Base-by-base conservation (phyloP, 2,113 vertebrate species). In the Tenrec ecaudatus region DNA sequence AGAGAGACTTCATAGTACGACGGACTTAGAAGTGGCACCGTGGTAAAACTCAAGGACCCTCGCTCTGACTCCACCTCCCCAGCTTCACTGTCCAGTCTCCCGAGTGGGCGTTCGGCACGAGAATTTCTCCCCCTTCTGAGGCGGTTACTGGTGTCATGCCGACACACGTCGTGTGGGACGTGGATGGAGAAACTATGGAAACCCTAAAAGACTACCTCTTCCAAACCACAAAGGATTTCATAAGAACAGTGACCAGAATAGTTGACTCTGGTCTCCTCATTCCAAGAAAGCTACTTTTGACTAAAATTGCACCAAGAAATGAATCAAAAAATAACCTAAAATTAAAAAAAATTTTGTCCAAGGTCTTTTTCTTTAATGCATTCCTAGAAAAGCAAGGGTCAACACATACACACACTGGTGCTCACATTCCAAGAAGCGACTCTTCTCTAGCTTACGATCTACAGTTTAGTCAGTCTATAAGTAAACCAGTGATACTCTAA, bases 281-380 rank as follows among this genome's bases (percentile, higher is more conserved):
- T 93, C 85, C 93, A 94, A 91, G 79, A 97, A 95, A 95, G 53
- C 16, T 40, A 96, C 66, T 89, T 94, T 93, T 96, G 79, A 96
- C 89, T 89, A 96, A 94, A 96, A 93, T 47, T 88, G 76, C 53
- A 69, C 57, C 68, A 94, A 94, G 40, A 20, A 82, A 94, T 84
- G 53, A 85, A 36, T 64, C 36, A 86, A 96, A 23, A 75, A 82
- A 73, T 89, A 71, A 73, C 33, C 22, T 38, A 36, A 66, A 66
- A n/a, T n/a, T n/a, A 66, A 66, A 66, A 66, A 66, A 66, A 66
- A 66, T 25, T 75, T 29, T 87, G 3, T 71, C 12, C 73, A 23
- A 25, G 58, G 86, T 62, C 80, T 66, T 84, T 40, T 91, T 90
- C 78, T 27, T 29, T 1, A 76, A 29, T 31, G 1, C 3, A 84